Base-by-base conservation (phyloP, 2,888 invertebrate species). In the Altica lythri region DNA sequence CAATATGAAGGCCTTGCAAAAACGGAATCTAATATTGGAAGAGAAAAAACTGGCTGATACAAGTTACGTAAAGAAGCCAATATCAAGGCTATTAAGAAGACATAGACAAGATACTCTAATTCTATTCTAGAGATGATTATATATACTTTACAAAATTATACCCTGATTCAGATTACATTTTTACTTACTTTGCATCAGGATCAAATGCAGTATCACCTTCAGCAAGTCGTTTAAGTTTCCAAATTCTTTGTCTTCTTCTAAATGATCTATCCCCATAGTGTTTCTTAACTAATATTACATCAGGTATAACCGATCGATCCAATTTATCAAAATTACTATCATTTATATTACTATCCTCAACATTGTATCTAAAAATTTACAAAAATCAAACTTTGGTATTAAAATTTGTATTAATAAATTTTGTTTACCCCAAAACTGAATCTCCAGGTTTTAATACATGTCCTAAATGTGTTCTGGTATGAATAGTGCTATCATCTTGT, bases 281-380 rank as follows among this genome's bases (percentile, higher is more conserved):
- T 75, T 99, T 99, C 79, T 94, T 95, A 6, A 97, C 92, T n/a
- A 99, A 78, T 53, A 98, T 85, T 50, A 98, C 89, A 78, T 98
- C 97, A 0, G 97, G 95, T 19, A 96, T 74, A 8, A 71, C 70
- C 57, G 81, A 81, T 30, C 77, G 75, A 53, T 85, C 80, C 64
- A 99, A 73, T 69, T 90, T 90, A 57, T 99, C 97, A 71, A 94
- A 90, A 72, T 93, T 86, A 0, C 74, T 73, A 73, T 99, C 90
- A 73, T 99, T 99, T 32, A 95, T 84, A 73, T 99, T 99, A 17
- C 91, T 87, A 69, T 95, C 95, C 22, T 83, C 82, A 42, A 99
- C 75, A 74, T 95, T 94, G 75, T 94, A 94, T 1, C 93, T 93
- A 73, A 35, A 43, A 42, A 16, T 35, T 0, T 17, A 19, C 10